Evolutionary conservation across 2,888 invertebrate species (phyloP).

Genomic region (Diabrotica balteata): DNA sequence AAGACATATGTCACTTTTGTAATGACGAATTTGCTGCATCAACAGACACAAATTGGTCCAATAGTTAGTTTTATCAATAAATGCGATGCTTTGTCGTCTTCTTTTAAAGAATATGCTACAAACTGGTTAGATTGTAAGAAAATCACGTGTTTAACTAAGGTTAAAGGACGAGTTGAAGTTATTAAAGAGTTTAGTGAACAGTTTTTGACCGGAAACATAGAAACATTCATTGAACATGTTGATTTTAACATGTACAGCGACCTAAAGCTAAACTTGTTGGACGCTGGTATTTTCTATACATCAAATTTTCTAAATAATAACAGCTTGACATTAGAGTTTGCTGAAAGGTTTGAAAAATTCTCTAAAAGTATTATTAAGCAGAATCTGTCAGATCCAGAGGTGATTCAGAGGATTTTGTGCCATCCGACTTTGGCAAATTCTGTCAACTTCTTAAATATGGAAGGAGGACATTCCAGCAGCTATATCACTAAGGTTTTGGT

Average conservation of each 20-base stretch:
- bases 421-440: conserved; percentile 58
- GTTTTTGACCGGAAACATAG: conserved; percentile 44
- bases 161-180: conserved; percentile 44
- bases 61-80: conserved; percentile 64
- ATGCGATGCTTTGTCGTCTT: conserved; percentile 58
- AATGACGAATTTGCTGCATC: conserved; percentile 67
- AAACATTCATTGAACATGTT: conserved; percentile 35
- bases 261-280: conserved; percentile 46
- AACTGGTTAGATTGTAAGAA: conserved; percentile 60
- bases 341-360: conserved; percentile 42
- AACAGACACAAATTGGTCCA: conserved; percentile 64
- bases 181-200: conserved; percentile 42
- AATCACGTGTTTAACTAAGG: conserved; percentile 36
- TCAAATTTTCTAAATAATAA: conserved; percentile 40
- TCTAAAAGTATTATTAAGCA: conserved; percentile 39
- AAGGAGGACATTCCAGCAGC: conserved; percentile 44
- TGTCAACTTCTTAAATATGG: conserved; percentile 54
- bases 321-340: conserved; percentile 31
- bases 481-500: conserved; percentile 53
- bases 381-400: conserved; percentile 41
- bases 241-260: conserved; percentile 40
- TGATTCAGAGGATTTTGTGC: conserved; percentile 54
- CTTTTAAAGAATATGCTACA: conserved; percentile 60
- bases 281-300: conserved; percentile 47
- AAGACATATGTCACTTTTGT: conserved; percentile 61